Conservation (phyloP, 2,888 invertebrate genomes). For the Plagodis pulveraria region DNA sequence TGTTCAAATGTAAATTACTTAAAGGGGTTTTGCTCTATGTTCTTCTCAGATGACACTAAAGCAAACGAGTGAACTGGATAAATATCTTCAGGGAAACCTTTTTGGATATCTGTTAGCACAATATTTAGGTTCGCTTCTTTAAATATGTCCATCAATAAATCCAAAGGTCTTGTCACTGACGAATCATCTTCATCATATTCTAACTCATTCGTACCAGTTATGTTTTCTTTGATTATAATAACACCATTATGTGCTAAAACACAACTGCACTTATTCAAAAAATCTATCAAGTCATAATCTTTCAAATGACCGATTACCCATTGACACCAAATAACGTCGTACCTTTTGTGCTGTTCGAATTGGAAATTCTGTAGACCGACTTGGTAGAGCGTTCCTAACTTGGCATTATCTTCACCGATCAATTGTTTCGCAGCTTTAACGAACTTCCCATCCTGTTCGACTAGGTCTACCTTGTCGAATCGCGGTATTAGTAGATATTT, state of each 20-base stretch:
- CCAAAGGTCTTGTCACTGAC: slow-evolving; percentile 93
- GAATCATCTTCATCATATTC: slow-evolving; percentile 94
- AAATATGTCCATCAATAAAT: slow-evolving; percentile 87
- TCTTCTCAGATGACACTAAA: slow-evolving; percentile 72
- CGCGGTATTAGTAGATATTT: slow-evolving; percentile 91
- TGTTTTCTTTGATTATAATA: slow-evolving; percentile 87
- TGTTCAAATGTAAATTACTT: background rate
- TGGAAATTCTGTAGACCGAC: slow-evolving; percentile 93
- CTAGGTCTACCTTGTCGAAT: slow-evolving; percentile 94
- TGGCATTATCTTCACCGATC: slow-evolving; percentile 69
- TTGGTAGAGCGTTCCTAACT: slow-evolving; percentile 88
- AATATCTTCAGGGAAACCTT: slow-evolving; percentile 94
- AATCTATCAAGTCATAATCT: slow-evolving; percentile 92
- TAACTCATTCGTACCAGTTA: slow-evolving; percentile 86
- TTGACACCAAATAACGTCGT: slow-evolving; percentile 98
- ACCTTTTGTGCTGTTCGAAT: slow-evolving; percentile 91
- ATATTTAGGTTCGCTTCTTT: slow-evolving; percentile 88
- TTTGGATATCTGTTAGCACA: slow-evolving; percentile 88
- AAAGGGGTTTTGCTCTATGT: background rate
- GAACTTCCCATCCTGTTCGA: slow-evolving; percentile 95
- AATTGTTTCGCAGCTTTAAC: slow-evolving; percentile 88
- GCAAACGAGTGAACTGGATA: slow-evolving; percentile 96
- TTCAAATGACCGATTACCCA: slow-evolving; percentile 97
- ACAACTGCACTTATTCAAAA: slow-evolving; percentile 87
- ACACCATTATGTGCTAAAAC: slow-evolving; percentile 58